Conservation (phyloP, 2,888 invertebrate species). For the Aleiodes leptofemur region DNA sequence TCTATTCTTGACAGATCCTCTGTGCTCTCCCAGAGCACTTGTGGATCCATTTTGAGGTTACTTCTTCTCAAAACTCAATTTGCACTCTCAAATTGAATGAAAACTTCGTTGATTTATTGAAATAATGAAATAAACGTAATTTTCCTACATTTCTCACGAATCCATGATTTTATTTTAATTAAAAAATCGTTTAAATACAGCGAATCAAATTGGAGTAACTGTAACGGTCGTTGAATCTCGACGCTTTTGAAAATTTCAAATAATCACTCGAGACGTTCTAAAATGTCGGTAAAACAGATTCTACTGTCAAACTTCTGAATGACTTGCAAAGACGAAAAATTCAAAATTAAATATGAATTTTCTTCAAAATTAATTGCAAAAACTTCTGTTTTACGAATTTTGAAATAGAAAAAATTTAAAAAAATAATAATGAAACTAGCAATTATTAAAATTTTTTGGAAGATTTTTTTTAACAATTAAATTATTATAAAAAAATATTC, state of each 20-base stretch:
- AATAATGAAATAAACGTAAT: background rate
- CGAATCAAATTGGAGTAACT: background rate
- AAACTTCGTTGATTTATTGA: background rate
- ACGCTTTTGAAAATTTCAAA: conserved; percentile 16
- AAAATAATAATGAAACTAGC: no score
- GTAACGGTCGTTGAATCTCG: conserved; percentile 33
- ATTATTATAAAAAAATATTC: no score
- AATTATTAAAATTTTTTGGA: no score
- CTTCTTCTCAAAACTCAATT: background rate
- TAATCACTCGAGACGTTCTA: background rate
- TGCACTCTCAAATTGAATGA: conserved; percentile 1
- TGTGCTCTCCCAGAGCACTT: conserved; percentile 33
- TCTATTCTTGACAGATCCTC: conserved; percentile 33
- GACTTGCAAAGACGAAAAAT: background rate
- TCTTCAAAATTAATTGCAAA: no score
- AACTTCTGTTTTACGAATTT: no score
- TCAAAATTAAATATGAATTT: no score
- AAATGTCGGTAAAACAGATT: conserved; percentile 28
- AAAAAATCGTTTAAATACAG: background rate
- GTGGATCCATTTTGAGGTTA: conserved; percentile 53
- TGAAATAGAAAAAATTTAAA: no score
- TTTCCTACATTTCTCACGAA: background rate
- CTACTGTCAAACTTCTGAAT: background rate
- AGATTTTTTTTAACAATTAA: no score
- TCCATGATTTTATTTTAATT: background rate